Evolutionary conservation across 2,113 vertebrate genomes (phyloP), one percentile per base, ranked within the genome.

Genomic region (Calyptommatus sinebrachiatus): DNA sequence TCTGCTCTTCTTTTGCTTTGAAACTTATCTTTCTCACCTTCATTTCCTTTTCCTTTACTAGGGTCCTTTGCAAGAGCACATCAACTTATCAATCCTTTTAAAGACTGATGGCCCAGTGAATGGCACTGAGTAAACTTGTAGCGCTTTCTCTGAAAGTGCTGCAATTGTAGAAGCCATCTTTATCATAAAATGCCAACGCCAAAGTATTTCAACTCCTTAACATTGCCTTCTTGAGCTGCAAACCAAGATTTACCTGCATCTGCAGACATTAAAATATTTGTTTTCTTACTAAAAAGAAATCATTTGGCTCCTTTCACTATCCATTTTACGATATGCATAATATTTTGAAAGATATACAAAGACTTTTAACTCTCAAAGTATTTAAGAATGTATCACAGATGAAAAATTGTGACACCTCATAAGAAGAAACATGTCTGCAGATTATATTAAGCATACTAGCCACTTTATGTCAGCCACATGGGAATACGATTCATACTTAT

Each of bases 251-350:
- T 24, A 48, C 29, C 29, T 35, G 61, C 53, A 57, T 11, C 4
- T 7, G n/a, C 48, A 68, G 22, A 29, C 2, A 4, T 81, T 81
- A 61, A 67, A 85, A 77, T 12, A 69, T 81, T 75, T 18, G 69
- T 45, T 1, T 0, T 74, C 69, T 71, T 84, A 90, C 79, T 71
- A 11, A 83, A 22, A 62, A 0, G 69, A 80, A 86, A 79, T 73
- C 50, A 67, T 16, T 53, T 26, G 21, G 50, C 67, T 29, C 18
- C 20, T 10, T 18, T 60, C 18, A 12, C 29, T 8, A 53, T 4
- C 45, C 24, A 4, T 82, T 11, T 31, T 31, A 69, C 12, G 68
- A 22, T 28, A 75, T 61, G 1, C 22, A 28, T 29, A n/a, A 20
- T 8, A 4, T 20, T 82, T n/a, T 14, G n/a, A 66, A 18, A 84